A percentile compares a stretch with the other conserved stretches of the same genome.
Conservation (phyloP, 53 echinoderm and acorn worm species). For the Stichopus horrens region DNA sequence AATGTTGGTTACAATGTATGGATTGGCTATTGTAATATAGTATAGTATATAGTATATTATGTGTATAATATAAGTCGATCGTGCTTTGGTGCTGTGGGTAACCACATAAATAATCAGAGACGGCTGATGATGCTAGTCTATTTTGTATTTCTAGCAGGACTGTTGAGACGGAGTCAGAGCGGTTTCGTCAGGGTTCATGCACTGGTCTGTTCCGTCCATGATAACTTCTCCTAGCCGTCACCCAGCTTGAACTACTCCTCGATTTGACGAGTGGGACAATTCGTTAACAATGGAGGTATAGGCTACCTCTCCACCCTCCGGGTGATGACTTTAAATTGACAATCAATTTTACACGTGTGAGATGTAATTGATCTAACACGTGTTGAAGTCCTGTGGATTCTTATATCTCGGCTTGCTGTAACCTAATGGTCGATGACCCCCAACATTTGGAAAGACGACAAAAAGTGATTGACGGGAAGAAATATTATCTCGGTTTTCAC, state of each 20-base stretch:
- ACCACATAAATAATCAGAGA: too few species aligned
- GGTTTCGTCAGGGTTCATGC: too few species aligned
- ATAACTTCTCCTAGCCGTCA: neutral
- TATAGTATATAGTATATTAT: too few species aligned
- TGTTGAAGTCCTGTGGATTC: neutral
- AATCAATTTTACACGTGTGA: constrained; percentile 41
- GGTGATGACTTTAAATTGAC: constrained; percentile 44
- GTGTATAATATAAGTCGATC: too few species aligned
- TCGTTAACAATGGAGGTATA: constrained; percentile 27
- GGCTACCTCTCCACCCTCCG: constrained; percentile 19
- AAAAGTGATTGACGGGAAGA: neutral
- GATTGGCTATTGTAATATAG: too few species aligned
- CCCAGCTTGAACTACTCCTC: constrained; percentile 13
- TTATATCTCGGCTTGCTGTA: neutral
- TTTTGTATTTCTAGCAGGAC: too few species aligned
- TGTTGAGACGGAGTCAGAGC: too few species aligned
- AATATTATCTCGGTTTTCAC: neutral
- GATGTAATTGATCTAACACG: constrained; percentile 39
- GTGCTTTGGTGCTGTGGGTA: too few species aligned
- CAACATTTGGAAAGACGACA: neutral
- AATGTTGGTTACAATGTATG: too few species aligned
- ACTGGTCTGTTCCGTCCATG: neutral
- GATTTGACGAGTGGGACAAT: neutral
- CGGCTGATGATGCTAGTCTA: too few species aligned
- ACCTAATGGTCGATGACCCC: constrained; percentile 28